phyloP scores from a whole-genome alignment of 1,140 invertebrate species.

The Plodia interpunctella region DNA sequence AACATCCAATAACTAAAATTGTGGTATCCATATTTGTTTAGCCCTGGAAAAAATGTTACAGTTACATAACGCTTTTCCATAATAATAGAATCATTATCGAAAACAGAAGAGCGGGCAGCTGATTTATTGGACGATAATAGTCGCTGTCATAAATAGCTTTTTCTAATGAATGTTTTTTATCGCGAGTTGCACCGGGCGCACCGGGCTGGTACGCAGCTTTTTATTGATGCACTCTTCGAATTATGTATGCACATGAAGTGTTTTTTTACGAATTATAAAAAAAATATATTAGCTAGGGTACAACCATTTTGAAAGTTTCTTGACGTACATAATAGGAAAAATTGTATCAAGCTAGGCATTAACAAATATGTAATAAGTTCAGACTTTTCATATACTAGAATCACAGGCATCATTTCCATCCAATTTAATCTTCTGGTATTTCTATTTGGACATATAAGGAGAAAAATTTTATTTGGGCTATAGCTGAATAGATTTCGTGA shows the following conservation, averaged over 20 bases:
- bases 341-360: too few relatives aligned
- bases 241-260: conserved; percentile 39
- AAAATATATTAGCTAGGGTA: conserved; percentile 11
- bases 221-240: conserved; percentile 44
- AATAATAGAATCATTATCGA: conserved; percentile 77
- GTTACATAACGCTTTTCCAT: conserved; percentile 76
- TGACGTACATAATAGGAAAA: too few relatives aligned
- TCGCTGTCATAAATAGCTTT: conserved; percentile 74
- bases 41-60: conserved; percentile 66
- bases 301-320: too few relatives aligned
- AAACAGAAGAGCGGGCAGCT: conserved; percentile 76
- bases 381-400: too few relatives aligned
- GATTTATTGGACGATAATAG: conserved; percentile 76
- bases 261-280: conserved; percentile 17
- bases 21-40: conserved; percentile 32
- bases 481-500: too few relatives aligned
- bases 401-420: too few relatives aligned
- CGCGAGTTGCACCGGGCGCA: conserved; percentile 41
- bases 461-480: too few relatives aligned
- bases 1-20: too few relatives aligned
- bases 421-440: too few relatives aligned
- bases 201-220: conserved; percentile 39
- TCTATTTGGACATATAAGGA: too few relatives aligned
- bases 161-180: conserved; percentile 56
- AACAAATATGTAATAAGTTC: too few relatives aligned